phyloP scores from a whole-genome alignment of 2,797 vertebrate species.

The Sebastes hopkinsi region DNA sequence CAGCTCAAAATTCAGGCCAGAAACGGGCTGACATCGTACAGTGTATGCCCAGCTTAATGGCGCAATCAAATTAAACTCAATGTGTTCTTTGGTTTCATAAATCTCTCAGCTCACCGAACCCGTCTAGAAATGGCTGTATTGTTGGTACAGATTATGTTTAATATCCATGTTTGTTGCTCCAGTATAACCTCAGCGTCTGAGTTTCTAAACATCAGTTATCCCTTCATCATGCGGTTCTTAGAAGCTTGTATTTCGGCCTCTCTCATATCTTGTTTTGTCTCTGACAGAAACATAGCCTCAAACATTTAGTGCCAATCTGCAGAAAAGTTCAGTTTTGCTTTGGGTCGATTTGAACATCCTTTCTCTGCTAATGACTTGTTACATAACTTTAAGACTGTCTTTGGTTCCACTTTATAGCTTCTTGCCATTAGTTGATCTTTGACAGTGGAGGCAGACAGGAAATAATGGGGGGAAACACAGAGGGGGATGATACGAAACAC shows the following conservation, averaged over 20 bases:
- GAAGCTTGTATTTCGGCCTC: background rate
- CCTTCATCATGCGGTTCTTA: background rate
- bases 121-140: background rate
- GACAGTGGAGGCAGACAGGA: constrained; percentile 22
- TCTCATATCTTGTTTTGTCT: background rate
- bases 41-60: too few species aligned
- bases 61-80: background rate
- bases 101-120: background rate
- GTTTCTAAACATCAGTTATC: background rate
- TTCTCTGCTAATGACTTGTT: background rate
- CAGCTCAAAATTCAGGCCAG: too few species aligned
- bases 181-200: background rate
- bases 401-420: background rate
- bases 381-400: background rate
- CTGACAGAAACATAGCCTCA: background rate
- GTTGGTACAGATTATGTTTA: background rate
- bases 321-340: background rate
- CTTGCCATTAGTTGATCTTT: constrained; percentile 7
- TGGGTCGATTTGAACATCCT: background rate
- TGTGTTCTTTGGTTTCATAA: background rate
- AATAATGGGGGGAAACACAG: background rate
- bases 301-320: background rate
- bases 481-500: constrained; percentile 3
- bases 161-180: background rate
- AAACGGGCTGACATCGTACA: too few species aligned